Evolutionary conservation across 1,140 invertebrate genomes (phyloP).

Genomic region (Leptonema lineaticorne): DNA sequence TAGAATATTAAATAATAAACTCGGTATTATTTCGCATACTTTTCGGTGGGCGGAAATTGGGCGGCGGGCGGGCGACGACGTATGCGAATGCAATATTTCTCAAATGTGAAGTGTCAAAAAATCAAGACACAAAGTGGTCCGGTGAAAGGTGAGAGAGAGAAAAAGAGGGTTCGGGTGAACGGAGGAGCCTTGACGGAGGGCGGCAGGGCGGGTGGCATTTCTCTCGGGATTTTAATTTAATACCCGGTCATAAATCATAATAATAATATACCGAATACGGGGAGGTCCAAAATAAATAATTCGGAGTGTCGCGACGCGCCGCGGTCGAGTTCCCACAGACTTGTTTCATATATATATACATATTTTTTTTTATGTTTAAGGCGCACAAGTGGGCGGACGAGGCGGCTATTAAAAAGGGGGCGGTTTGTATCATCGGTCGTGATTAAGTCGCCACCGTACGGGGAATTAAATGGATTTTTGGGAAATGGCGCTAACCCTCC

Average conservation of each 20-base stretch:
- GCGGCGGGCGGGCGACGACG: background rate
- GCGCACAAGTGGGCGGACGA: no score
- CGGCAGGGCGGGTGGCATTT: background rate
- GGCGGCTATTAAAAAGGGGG: conserved; percentile 16
- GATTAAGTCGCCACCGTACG: conserved; percentile 13
- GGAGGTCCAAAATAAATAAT: conserved; percentile 22
- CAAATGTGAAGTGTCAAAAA: no score
- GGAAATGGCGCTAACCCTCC: background rate
- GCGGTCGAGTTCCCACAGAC: conserved; percentile 24
- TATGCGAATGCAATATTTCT: no score
- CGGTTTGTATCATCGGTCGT: conserved; percentile 20
- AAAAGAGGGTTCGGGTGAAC: background rate
- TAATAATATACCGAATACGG: conserved; percentile 25
- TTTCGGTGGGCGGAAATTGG: background rate
- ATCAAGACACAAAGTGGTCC: conserved; percentile 17
- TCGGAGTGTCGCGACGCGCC: conserved; percentile 13
- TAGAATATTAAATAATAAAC: no score
- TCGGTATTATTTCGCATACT: background rate
- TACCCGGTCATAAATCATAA: conserved; percentile 27
- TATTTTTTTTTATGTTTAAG: no score
- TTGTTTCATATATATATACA: no score
- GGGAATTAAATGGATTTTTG: conserved; percentile 3
- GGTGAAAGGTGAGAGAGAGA: background rate
- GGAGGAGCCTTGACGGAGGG: background rate
- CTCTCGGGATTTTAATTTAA: conserved; percentile 22